Conservation (phyloP, 1,140 invertebrate species). For the Anthonomus grandis region DNA sequence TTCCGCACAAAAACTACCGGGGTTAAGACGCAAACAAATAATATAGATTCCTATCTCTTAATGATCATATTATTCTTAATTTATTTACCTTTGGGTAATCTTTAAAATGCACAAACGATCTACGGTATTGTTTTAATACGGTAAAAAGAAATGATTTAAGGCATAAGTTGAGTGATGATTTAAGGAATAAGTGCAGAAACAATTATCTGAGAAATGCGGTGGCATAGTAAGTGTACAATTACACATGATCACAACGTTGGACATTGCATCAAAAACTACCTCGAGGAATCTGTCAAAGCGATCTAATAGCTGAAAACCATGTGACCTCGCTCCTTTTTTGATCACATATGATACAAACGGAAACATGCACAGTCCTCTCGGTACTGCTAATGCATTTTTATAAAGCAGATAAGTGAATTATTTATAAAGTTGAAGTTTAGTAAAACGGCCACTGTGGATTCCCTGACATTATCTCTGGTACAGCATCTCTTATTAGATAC, state of each 20-base stretch:
- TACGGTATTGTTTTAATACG: constrained; percentile 8
- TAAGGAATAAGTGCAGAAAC: neutral
- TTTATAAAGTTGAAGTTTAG: constrained; percentile 17
- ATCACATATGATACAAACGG: constrained; percentile 4
- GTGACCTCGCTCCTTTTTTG: constrained; percentile 16
- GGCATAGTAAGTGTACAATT: no score
- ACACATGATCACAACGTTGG: no score
- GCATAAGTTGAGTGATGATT: neutral
- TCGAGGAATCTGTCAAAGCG: constrained; percentile 8
- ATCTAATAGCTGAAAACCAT: constrained; percentile 20
- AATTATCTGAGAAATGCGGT: no score
- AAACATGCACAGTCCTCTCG: no score
- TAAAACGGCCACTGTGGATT: constrained; percentile 8
- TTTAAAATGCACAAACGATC: constrained; percentile 11
- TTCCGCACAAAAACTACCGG: neutral
- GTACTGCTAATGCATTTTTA: constrained; percentile 17
- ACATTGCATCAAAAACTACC: no score
- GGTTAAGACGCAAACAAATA: constrained; percentile 1
- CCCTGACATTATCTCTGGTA: constrained; percentile 14
- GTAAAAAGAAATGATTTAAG: neutral
- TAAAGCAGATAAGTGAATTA: constrained; percentile 22
- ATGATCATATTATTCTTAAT: constrained; percentile 26
- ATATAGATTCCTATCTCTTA: constrained; percentile 22
- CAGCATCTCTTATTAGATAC: constrained; percentile 11
- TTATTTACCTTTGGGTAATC: constrained; percentile 22